These are phyloP conservation scores for Euwallacea similis DNA, from an alignment of 1,140 invertebrate genomes.

Conservation along the genomic window DNA sequence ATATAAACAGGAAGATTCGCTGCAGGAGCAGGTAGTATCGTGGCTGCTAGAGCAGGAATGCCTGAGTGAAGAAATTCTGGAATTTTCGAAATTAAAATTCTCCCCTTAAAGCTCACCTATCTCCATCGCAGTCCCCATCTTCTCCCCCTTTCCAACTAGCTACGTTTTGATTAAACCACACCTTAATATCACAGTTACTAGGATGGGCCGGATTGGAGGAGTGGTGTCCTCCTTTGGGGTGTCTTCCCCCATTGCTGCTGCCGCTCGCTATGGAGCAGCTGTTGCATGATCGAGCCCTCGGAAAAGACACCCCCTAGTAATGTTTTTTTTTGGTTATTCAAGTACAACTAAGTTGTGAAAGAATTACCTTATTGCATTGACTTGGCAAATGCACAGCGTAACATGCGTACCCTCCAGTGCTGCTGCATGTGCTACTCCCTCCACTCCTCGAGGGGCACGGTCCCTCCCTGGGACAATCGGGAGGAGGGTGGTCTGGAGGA, in stretches of 20 bases:
- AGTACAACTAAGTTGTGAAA: constrained; percentile 1
- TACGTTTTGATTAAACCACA: constrained; percentile 41
- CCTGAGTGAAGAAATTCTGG: constrained; percentile 30
- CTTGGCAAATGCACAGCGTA: constrained; percentile 50
- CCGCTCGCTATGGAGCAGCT: constrained; percentile 47
- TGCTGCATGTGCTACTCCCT: constrained; percentile 48
- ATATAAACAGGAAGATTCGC: constrained; percentile 53
- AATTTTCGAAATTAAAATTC: too few relatives aligned
- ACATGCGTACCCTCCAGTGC: constrained; percentile 48
- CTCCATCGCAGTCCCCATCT: constrained; percentile 43
- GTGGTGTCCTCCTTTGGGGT: constrained; percentile 43
- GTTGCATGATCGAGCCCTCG: constrained; percentile 47
- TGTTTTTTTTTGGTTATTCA: too few relatives aligned
- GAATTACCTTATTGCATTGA: constrained; percentile 29
- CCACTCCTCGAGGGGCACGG: constrained; percentile 46
- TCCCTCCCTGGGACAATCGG: constrained; percentile 53
- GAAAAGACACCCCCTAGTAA: constrained; percentile 39
- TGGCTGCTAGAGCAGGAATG: constrained; percentile 53
- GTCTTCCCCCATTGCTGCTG: constrained; percentile 41
- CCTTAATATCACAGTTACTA: constrained; percentile 50
- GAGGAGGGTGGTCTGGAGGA: constrained; percentile 78
- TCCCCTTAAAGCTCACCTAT: constrained; percentile 19
- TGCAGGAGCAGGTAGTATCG: constrained; percentile 53
- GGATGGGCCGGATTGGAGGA: constrained; percentile 35
- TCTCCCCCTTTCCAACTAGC: constrained; percentile 45